Percentiles rank a stretch among this genome's conserved stretches.
Conservation (phyloP, 1,140 invertebrate genomes). For the Hylaeus volcanicus region DNA sequence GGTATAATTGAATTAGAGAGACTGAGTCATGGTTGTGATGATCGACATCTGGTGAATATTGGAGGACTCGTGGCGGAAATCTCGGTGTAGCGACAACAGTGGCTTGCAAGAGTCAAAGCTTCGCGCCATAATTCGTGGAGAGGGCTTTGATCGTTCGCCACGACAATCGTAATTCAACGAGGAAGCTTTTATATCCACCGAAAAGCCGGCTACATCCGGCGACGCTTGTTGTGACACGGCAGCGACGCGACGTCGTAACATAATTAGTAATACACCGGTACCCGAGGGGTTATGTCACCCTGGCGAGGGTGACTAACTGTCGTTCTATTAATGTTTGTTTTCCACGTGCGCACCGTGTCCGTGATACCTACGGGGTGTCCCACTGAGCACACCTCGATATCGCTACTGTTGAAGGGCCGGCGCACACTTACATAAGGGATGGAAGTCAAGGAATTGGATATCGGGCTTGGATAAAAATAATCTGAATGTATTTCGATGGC, state of each 20-base stretch:
- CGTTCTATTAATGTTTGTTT: constrained; percentile 65
- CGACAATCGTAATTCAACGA: constrained; percentile 33
- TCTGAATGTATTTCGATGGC: too few relatives aligned
- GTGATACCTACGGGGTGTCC: not conserved
- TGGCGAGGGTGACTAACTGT: constrained; percentile 49
- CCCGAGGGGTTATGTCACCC: constrained; percentile 21
- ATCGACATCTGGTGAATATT: too few relatives aligned
- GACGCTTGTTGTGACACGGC: constrained; percentile 59
- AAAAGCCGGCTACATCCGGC: constrained; percentile 31
- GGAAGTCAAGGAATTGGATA: too few relatives aligned
- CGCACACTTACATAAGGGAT: too few relatives aligned
- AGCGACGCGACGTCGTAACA: constrained; percentile 50
- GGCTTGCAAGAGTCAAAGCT: too few relatives aligned
- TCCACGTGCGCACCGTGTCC: constrained; percentile 39
- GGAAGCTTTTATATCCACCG: constrained; percentile 38
- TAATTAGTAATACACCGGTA: constrained; percentile 57
- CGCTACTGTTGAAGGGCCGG: too few relatives aligned
- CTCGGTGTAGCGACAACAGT: too few relatives aligned
- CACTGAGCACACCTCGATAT: too few relatives aligned
- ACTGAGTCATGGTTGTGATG: too few relatives aligned
- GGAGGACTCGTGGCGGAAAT: too few relatives aligned
- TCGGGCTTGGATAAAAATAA: too few relatives aligned
- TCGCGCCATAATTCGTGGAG: not conserved
- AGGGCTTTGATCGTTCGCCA: constrained; percentile 15
- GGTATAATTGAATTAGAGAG: too few relatives aligned